Evolutionary conservation across 2,797 vertebrate genomes (phyloP), one percentile per base, ranked within the genome.

Genomic region (Lophius americanus): DNA sequence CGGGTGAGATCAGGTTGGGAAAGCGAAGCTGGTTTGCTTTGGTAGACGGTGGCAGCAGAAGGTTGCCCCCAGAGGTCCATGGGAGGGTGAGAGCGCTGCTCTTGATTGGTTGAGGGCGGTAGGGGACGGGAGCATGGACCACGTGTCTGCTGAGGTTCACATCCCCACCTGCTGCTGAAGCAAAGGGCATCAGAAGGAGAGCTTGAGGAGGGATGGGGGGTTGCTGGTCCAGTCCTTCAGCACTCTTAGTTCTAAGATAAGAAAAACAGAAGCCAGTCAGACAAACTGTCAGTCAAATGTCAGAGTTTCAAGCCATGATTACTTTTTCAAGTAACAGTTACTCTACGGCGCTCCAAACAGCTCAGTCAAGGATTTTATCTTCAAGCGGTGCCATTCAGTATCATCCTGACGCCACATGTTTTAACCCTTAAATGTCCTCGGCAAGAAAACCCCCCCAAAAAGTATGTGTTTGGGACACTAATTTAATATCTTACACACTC

Each of bases 101-200:
- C 51, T 87, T 92, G 46, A 92, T 79, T 3, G 92, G 87, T 9
- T 88, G 87, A 14, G 93, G 94, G 9, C 92, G 91, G 55, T 82
- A 89, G 11, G 91, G 92, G 3, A 93, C 78, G 0, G 93, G 91
- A 6, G 85, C 54, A 0, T 89, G 89, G 53, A 90, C 57, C 11
- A 87, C 58, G 43, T 89, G 88, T 63, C 83, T 78, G 73, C 43
- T 73, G 35, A 50, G 61, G 51, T 72, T 86, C 14, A 81, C 55
- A 2, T 92, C 90, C 12, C 61, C 70, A 7, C 54, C 7, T 2
- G 64, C 1, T 3, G 76, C 54, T 5, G 76, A 71, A 3, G 86
- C 76, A 11, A 70, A 58, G n/a, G 5, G 77, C 66, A 79, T 89
- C 0, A 55, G 59, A 7, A 70, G 79, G 41, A 71, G 48, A 50